Percentiles rank a stretch among this genome's conserved stretches.
phyloP scores from a whole-genome alignment of 2,888 invertebrate species.

The Augochlorella aurata region DNA sequence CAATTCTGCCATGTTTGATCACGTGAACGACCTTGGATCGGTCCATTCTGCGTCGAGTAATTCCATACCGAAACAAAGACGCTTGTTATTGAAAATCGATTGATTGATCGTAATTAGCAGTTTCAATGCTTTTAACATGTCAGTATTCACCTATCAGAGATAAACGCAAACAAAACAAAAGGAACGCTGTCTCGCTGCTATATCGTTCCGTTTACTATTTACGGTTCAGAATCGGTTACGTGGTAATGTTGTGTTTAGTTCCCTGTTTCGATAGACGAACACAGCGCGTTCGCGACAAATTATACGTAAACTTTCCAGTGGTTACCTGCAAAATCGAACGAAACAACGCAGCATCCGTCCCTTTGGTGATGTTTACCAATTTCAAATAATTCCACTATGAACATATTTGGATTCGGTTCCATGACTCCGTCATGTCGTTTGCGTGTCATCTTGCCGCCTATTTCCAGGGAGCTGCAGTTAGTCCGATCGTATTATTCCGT shows the following conservation, averaged over 20 bases:
- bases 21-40: neutral
- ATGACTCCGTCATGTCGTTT: neutral
- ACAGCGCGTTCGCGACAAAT: no score
- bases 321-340: no score
- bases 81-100: neutral
- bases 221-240: no score
- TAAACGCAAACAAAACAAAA: no score
- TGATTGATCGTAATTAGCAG: neutral
- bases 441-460: neutral
- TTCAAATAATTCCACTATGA: neutral
- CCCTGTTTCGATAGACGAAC: no score
- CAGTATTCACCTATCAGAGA: no score
- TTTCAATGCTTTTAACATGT: neutral
- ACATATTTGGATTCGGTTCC: neutral
- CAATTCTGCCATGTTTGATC: neutral
- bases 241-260: no score
- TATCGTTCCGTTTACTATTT: no score
- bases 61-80: neutral
- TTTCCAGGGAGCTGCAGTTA: constrained; percentile 8
- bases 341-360: no score
- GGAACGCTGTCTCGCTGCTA: no score
- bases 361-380: neutral
- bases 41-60: neutral
- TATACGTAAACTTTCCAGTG: no score
- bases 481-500: constrained; percentile 16